These are phyloP conservation scores for Chesias legatella DNA, from an alignment of 2,888 invertebrate species.

Conservation along the genomic window DNA sequence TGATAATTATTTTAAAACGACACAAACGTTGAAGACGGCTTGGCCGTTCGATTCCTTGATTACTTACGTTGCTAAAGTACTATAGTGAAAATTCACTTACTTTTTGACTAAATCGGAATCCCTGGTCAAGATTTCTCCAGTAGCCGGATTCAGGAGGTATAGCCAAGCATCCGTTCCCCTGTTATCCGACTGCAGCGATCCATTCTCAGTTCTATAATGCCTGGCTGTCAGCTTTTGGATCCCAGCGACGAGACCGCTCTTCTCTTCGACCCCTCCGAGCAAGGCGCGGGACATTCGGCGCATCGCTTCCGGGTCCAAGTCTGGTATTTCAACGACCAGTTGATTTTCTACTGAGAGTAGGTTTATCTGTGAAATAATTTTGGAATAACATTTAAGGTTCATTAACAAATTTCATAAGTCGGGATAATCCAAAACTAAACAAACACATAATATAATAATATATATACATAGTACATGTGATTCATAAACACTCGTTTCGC, in stretches of 20 bases:
- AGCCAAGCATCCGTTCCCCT: conserved; percentile 93
- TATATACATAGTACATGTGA: no score
- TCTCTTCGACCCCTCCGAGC: conserved; percentile 83
- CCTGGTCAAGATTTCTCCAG: conserved; percentile 86
- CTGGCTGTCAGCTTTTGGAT: conserved; percentile 91
- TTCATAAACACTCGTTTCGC: no score
- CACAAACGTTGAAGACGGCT: no score
- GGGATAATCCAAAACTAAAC: no score
- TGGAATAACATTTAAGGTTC: no score
- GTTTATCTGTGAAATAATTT: conserved; percentile 84
- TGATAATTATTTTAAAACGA: no score
- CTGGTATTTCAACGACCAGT: conserved; percentile 87
- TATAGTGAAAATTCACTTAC: conserved; percentile 68
- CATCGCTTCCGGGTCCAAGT: conserved; percentile 86
- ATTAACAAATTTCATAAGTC: no score
- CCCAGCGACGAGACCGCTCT: conserved; percentile 87
- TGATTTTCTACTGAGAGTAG: conserved; percentile 88
- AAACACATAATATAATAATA: no score
- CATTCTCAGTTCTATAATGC: conserved; percentile 86
- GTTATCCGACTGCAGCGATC: conserved; percentile 86
- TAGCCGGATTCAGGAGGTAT: conserved; percentile 89
- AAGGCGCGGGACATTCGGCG: conserved; percentile 71
- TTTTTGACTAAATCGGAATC: conserved; percentile 86
- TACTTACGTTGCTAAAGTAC: no score
- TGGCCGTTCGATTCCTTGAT: no score